Conservation (phyloP, 2,797 vertebrate genomes). For the Benthosema pterotum region DNA sequence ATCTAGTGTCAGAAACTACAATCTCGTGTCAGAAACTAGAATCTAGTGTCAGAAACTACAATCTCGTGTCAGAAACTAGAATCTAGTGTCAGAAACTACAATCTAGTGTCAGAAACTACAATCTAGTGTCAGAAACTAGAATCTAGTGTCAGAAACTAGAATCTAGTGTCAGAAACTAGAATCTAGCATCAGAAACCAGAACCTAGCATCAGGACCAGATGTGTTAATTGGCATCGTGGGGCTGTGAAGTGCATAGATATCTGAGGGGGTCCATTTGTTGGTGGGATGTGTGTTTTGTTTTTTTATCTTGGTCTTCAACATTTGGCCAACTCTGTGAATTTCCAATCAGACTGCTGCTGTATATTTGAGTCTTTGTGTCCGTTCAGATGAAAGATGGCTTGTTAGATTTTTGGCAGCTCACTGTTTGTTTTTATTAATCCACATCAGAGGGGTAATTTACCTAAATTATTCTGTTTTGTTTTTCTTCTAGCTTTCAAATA, state of each 20-base stretch:
- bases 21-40: too few species aligned
- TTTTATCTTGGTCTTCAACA: slow-evolving; percentile 67
- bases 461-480: slow-evolving; percentile 75
- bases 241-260: slow-evolving; percentile 78
- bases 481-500: slow-evolving; percentile 52
- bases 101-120: too few species aligned
- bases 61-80: too few species aligned
- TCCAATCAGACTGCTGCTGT: slow-evolving; percentile 65
- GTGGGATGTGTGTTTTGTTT: slow-evolving; percentile 45
- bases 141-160: too few species aligned
- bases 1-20: too few species aligned
- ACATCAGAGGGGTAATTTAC: slow-evolving; percentile 80
- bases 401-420: slow-evolving; percentile 71
- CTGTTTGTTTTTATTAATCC: slow-evolving; percentile 76
- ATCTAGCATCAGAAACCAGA: too few species aligned
- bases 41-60: too few species aligned
- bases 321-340: slow-evolving; percentile 79
- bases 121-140: too few species aligned
- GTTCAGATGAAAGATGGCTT: slow-evolving; percentile 77
- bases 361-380: slow-evolving; percentile 78
- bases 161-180: too few species aligned
- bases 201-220: too few species aligned
- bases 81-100: too few species aligned
- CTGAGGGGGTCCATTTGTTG: slow-evolving; percentile 65
- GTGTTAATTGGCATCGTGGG: slow-evolving; percentile 73